A percentile compares a stretch with the other conserved stretches of the same genome.
Conservation (phyloP, 1,140 invertebrate genomes). For the Bombus pascuorum region DNA sequence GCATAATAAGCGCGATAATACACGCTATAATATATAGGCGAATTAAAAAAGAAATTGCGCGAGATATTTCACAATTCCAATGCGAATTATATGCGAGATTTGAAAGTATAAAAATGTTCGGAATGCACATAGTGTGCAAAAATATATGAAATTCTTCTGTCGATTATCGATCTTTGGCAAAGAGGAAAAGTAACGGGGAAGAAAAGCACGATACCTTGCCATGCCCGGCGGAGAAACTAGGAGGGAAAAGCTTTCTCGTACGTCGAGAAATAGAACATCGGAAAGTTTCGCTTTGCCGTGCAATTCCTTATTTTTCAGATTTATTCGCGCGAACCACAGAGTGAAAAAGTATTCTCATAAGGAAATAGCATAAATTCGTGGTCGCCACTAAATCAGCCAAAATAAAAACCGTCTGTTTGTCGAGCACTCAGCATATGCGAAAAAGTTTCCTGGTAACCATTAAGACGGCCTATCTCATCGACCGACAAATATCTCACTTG, state of each 20-base stretch:
- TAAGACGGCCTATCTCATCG: conserved; percentile 12
- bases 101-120: too few relatives aligned
- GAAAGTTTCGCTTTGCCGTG: conserved; percentile 46
- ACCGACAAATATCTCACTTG: conserved; percentile 3
- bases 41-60: too few relatives aligned
- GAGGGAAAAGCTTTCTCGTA: conserved; percentile 7
- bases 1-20: too few relatives aligned
- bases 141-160: background rate
- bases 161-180: conserved; percentile 9
- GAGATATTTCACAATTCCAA: too few relatives aligned
- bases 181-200: background rate
- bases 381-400: conserved; percentile 45
- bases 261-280: conserved; percentile 28
- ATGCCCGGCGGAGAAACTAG: conserved; percentile 3
- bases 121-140: too few relatives aligned
- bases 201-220: conserved; percentile 23
- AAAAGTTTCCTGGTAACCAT: conserved; percentile 22
- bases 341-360: conserved; percentile 54
- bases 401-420: conserved; percentile 57
- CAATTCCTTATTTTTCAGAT: conserved; percentile 38
- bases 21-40: too few relatives aligned
- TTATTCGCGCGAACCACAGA: conserved; percentile 18
- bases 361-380: conserved; percentile 53
- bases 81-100: too few relatives aligned
- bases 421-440: conserved; percentile 31